Evolutionary conservation across 2,113 vertebrate genomes (phyloP), one percentile per base, ranked within the genome.

Genomic region (Phasianus colchicus): DNA sequence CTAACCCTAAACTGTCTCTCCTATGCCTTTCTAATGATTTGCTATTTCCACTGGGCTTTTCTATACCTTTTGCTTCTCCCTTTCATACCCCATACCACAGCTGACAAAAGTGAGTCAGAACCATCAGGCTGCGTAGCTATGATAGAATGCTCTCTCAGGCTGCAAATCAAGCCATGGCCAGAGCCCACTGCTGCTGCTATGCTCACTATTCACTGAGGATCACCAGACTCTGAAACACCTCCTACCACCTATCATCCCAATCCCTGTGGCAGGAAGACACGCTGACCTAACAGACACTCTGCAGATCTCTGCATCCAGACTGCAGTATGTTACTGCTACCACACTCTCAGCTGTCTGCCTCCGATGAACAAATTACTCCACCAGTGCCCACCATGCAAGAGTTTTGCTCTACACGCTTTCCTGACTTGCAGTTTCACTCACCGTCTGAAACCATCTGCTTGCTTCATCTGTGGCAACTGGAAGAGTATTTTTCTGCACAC

Each of bases 281-380:
- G 1, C 30, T 57, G 73, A 47, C n/a, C 36, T 34, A 45, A 20
- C 20, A 4, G 54, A 61, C 18, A 5, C 34, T 40, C 73, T 25
- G 54, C 2, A 2, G 66, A 40, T 30, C 74, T 43, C 38, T 2
- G 0, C 36, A 8, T 29, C 34, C 34, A n/a, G 14, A 0, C 18
- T 3, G 24, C 0, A 4, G 24, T 30, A 38, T 19, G 1, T 27
- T n/a, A 17, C 61, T 54, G n/a, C 67, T 50, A 25, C 19, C 2
- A 0, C 36, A 5, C 58, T 14, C 48, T 5, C 57, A 2, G 50
- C 9, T 5, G 1, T 13, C 54, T 72, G 32, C 58, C 38, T 45
- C n/a, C 0, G 22, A 13, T 3, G 20, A 54, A 21, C 32, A 20
- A 8, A 25, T 30, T 20, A 14, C 29, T 24, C 10, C 3, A 43